Evolutionary conservation across 2,888 invertebrate genomes (phyloP), one percentile per base, ranked within the genome.

Genomic region (Idaea biselata): DNA sequence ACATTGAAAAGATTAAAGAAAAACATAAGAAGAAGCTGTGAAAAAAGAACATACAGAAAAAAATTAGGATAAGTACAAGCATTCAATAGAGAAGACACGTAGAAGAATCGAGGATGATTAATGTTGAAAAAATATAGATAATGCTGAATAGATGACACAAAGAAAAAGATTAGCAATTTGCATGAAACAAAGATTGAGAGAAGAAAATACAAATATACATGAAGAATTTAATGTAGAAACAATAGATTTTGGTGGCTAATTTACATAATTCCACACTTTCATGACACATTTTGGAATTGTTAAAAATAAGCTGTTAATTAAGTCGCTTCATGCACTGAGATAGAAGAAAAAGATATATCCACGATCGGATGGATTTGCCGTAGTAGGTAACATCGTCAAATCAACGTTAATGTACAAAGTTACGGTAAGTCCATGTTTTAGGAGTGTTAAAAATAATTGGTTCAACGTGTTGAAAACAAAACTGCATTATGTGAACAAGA

Each of bases 361-460:
- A 88, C 78, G 86, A 86, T 64, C 62, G 86, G 87, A 87, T 75
- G 66, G 70, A 59, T 32, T 60, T 67, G 66, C 65, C 73, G 60
- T 71, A 78, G 79, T 84, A 88, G 89, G 88, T 89, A 88, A 69
- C 76, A 67, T 75, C 87, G 70, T 70, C 81, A 84, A 79, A 81
- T 74, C 87, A 78, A 73, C 88, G 76, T 80, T 71, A 79, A 72
- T 72, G 67, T 71, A 76, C 74, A 81, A 76, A 78, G 77, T 78
- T 75, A 89, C 75, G 91, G 91, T 91, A 91, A 91, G 91, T 91
- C 78, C 82, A 59, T 82, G 79, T 80, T 80, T 81, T 75, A 84
- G 90, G 90, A 87, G 90, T 89, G 90, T 80, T 82, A 83, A 83
- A 83, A 78, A 61, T 83, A 84, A 83, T 84, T 84, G 85, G 84